Base-by-base conservation (phyloP, 2,797 vertebrate genomes). In the Morus bassanus region DNA sequence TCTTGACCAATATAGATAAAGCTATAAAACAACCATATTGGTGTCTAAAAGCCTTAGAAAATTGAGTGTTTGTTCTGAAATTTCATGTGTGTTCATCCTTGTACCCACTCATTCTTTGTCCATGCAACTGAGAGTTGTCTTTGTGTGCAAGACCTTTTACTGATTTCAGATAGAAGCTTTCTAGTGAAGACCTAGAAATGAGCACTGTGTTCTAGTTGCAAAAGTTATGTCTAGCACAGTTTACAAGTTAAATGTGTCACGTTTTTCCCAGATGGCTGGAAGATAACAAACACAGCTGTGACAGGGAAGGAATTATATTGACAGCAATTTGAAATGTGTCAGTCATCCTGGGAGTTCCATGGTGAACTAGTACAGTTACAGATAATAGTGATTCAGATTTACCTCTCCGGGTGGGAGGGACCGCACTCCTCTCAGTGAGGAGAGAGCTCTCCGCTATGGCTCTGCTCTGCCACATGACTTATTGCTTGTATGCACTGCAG, bases 231-330 rank as follows among this genome's bases (percentile, higher is more conserved):
- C 89, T 91, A 93, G 74, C 88, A 61, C 60, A 61, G 68, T 85
- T 95, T 85, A 63, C 63, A 74, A 87, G 45, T 94, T 80, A 95
- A 91, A 95, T 91, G 51, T 95, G 86, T 89, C 81, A 76, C 43
- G 51, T 14, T 92, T 91, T 93, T 92, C 86, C 95, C 88, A 89
- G 68, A 22, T 91, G 91, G 51, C 67, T 94, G 43, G 77, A 91
- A 83, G 39, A 56, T 91, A 70, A 79, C 37, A 88, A 86, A 79
- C 67, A 31, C 69, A 89, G 24, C 45, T 87, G 53, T 68, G 70
- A 51, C 18, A 59, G 27, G 24, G 65, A 31, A 82, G 53, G n/a
- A 77, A 61, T 67, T n/a, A 37, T 13, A 17, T 25, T 80, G 64
- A 92, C 72, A 77, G n/a, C 56, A 72, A 5, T 50, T 88, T 72